phyloP scores from a whole-genome alignment of 2,888 invertebrate species.

The Callinectes sapidus region DNA sequence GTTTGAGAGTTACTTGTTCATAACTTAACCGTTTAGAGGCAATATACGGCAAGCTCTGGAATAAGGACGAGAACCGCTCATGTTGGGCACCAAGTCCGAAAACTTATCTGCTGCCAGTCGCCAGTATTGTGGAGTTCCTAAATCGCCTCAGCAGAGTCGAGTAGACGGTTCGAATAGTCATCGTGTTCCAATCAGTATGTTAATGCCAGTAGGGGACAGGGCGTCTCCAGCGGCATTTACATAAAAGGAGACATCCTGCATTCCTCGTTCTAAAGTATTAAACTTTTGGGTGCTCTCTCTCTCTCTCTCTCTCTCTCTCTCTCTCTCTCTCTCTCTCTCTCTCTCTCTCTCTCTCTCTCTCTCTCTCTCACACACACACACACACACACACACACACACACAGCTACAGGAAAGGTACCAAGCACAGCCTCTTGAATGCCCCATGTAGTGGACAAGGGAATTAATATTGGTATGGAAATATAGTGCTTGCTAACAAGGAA shows the following conservation, averaged over 20 bases:
- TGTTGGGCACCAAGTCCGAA: neutral
- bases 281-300: slow-evolving; percentile 1
- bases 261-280: slow-evolving; percentile 28
- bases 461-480: neutral
- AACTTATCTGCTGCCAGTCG: neutral
- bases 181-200: slow-evolving; percentile 62
- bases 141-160: slow-evolving; percentile 22
- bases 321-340: slow-evolving; percentile 16
- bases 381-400: neutral
- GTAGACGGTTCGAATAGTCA: slow-evolving; percentile 48
- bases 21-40: neutral
- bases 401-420: neutral
- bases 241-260: slow-evolving; percentile 52
- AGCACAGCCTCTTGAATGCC: neutral
- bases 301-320: slow-evolving; percentile 1
- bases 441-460: neutral
- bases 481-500: neutral
- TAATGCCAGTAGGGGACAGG: slow-evolving; percentile 51
- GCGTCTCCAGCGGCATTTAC: slow-evolving; percentile 41
- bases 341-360: slow-evolving; percentile 25
- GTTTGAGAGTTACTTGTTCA: neutral
- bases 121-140: slow-evolving; percentile 3
- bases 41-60: neutral
- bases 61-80: neutral
- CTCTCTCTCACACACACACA: neutral